A percentile compares a stretch with the other conserved stretches of the same genome.
phyloP scores from a whole-genome alignment of 2,797 vertebrate species.

The Lemur catta region DNA sequence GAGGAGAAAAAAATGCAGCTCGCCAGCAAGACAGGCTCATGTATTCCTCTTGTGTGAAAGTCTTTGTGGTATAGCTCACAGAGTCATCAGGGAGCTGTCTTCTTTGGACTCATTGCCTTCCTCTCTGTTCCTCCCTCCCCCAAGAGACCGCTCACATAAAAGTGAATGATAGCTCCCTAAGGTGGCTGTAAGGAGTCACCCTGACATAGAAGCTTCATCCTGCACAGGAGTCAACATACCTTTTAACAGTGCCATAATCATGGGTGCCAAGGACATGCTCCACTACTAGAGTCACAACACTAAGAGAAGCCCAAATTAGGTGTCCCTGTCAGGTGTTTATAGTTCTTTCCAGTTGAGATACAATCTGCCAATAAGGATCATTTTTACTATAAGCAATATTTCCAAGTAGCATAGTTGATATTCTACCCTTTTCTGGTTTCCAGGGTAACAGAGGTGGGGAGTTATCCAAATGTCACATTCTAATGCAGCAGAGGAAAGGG shows the following conservation, averaged over 20 bases:
- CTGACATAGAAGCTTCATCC: not conserved
- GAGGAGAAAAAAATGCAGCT: not conserved
- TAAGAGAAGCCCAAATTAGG: not conserved
- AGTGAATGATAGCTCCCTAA: not conserved
- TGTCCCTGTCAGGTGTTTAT: not conserved
- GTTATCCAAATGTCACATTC: not conserved
- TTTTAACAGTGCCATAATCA: not conserved
- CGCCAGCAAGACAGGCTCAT: not conserved
- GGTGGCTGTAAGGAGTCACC: not conserved
- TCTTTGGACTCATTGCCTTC: too few relatives aligned
- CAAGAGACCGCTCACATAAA: not conserved
- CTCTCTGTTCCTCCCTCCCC: not conserved
- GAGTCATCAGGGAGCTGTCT: not conserved
- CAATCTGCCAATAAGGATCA: not conserved
- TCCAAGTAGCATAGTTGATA: not conserved
- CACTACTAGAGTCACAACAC: too few relatives aligned
- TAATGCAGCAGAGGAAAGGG: not conserved
- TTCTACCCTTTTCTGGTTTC: not conserved
- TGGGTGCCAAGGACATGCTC: not conserved
- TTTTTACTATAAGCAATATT: not conserved
- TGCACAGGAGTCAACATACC: not conserved
- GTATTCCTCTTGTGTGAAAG: not conserved
- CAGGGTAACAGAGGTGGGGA: not conserved
- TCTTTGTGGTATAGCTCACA: not conserved
- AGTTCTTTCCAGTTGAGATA: not conserved